Evolutionary conservation across 2,888 invertebrate genomes (phyloP).

Genomic region (Amblyjoppa proteus): DNA sequence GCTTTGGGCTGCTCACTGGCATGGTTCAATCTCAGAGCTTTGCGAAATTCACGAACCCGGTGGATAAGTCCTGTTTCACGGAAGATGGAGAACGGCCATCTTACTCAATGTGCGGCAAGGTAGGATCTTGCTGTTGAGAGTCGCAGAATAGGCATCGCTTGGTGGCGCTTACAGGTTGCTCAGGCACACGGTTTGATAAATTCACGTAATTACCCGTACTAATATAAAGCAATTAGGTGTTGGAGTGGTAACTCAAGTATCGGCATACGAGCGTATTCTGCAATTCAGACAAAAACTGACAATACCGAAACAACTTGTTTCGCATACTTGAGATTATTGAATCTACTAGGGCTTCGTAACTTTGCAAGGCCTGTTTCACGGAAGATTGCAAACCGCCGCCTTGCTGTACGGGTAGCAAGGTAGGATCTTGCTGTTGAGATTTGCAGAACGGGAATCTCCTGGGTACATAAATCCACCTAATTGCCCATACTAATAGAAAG

Average conservation of each 20-base stretch:
- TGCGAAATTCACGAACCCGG: background rate
- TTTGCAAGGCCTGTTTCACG: slow-evolving; percentile 1
- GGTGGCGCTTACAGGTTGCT: slow-evolving; percentile 3
- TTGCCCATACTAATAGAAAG: slow-evolving; percentile 74
- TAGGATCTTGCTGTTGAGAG: slow-evolving; percentile 20
- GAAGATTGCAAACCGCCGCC: slow-evolving; percentile 23
- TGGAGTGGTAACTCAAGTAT: slow-evolving; percentile 30
- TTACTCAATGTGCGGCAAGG: background rate
- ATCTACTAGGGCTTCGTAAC: background rate
- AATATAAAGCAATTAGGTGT: slow-evolving; percentile 73
- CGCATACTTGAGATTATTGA: background rate
- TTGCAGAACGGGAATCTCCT: background rate
- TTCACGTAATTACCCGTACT: slow-evolving; percentile 70
- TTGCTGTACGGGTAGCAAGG: slow-evolving; percentile 1
- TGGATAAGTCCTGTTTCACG: slow-evolving; percentile 12
- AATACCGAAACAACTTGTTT: background rate
- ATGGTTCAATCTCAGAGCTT: slow-evolving; percentile 33
- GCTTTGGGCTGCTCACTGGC: background rate
- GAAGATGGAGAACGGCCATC: slow-evolving; percentile 26
- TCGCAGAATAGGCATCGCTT: background rate
- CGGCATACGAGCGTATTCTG: slow-evolving; percentile 10
- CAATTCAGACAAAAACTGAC: background rate
- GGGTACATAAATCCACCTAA: slow-evolving; percentile 73
- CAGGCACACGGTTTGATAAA: slow-evolving; percentile 57
- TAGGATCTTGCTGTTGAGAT: slow-evolving; percentile 16